These are phyloP conservation scores for Lateolabrax maculatus DNA, from an alignment of 2,797 vertebrate genomes.

Conservation along the genomic window DNA sequence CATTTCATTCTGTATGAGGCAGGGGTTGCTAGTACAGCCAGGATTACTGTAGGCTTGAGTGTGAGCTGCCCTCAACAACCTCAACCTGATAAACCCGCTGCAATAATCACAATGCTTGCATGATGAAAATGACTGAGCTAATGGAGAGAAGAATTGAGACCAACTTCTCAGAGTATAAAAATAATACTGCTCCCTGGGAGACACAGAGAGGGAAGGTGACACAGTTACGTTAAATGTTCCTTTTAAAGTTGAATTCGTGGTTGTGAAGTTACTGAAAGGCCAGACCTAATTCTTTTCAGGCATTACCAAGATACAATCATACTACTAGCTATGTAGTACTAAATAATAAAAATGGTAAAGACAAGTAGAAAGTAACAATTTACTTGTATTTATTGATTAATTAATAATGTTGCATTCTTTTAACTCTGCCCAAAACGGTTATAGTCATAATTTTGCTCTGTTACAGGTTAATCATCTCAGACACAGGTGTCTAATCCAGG, in stretches of 20 bases:
- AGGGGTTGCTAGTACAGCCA: too few relatives aligned
- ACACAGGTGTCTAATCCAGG: background rate
- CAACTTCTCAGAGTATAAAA: background rate
- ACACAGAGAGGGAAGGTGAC: background rate
- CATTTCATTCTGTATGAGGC: background rate
- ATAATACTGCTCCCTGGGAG: background rate
- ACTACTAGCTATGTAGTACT: background rate
- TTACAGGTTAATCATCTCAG: background rate
- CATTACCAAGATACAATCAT: background rate
- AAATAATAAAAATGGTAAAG: background rate
- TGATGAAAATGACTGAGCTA: slow-evolving; percentile 15
- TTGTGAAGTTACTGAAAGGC: background rate
- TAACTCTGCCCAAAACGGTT: background rate
- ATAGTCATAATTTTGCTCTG: background rate
- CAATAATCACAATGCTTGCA: background rate
- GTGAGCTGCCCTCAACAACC: too few relatives aligned
- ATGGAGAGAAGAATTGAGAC: background rate
- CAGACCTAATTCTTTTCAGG: background rate
- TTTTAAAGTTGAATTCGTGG: background rate
- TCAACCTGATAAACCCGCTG: background rate
- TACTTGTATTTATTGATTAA: background rate
- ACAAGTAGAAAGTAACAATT: background rate
- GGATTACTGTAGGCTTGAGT: background rate
- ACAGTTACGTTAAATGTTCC: slow-evolving; percentile 6
- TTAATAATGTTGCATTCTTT: background rate